A percentile compares a stretch with the other conserved stretches of the same genome.
phyloP scores from a whole-genome alignment of 1,140 invertebrate genomes.

The Aphis craccivora region DNA sequence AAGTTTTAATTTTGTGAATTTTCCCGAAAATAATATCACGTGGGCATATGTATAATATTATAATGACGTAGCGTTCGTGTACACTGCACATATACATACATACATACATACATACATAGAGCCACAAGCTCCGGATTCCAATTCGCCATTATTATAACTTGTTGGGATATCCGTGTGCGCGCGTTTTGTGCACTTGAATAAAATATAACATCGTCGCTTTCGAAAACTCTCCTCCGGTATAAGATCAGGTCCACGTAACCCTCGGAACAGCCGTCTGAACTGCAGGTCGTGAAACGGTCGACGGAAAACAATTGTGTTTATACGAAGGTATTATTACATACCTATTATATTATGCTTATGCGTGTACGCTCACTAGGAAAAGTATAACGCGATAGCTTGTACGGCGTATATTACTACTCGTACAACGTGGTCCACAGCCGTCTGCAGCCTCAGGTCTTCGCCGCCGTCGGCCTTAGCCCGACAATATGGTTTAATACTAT shows the following conservation, averaged over 20 bases:
- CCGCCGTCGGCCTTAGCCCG: not conserved
- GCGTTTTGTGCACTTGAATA: not conserved
- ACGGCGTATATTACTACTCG: not conserved
- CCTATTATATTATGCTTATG: no score
- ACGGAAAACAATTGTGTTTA: not conserved
- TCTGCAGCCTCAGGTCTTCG: not conserved
- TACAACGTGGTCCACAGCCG: not conserved
- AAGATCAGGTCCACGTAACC: not conserved
- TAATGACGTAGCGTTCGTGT: not conserved
- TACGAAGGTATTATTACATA: not conserved
- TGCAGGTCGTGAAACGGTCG: not conserved
- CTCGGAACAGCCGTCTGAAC: not conserved
- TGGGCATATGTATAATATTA: not conserved
- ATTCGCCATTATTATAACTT: not conserved
- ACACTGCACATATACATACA: no score
- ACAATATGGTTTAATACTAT: constrained; percentile 37
- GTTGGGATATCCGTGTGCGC: not conserved
- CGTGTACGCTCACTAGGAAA: not conserved
- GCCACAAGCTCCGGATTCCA: not conserved
- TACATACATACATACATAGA: no score
- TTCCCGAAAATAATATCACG: not conserved
- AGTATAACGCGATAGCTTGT: not conserved
- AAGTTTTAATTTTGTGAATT: not conserved
- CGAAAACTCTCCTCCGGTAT: not conserved
- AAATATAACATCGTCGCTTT: not conserved